phyloP scores from a whole-genome alignment of 2,888 invertebrate species.

The Trisateles emortualis region DNA sequence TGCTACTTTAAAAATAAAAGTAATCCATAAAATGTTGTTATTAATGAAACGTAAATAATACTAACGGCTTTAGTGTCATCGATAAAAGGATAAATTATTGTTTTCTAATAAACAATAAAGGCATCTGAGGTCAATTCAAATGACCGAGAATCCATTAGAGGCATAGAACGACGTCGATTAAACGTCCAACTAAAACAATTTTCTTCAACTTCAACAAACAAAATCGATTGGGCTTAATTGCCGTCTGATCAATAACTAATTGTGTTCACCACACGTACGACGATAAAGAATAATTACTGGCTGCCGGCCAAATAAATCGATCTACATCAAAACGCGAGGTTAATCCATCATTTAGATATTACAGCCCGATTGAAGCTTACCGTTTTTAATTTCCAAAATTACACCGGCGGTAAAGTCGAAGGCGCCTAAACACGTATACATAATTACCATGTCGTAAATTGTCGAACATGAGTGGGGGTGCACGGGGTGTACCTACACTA shows the following conservation, averaged over 20 bases:
- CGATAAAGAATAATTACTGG: conserved; percentile 86
- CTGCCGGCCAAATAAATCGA: conserved; percentile 86
- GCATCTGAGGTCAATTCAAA: conserved; percentile 67
- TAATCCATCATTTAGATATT: conserved; percentile 87
- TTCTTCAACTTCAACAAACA: conserved; percentile 86
- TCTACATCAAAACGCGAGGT: conserved; percentile 84
- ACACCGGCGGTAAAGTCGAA: conserved; percentile 70
- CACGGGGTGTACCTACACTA: conserved; percentile 61
- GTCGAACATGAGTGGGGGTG: conserved; percentile 74
- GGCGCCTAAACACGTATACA: conserved; percentile 79
- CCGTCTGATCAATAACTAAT: conserved; percentile 86
- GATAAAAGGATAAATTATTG: conserved; percentile 60
- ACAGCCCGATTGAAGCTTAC: conserved; percentile 83
- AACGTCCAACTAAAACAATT: conserved; percentile 84
- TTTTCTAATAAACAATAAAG: conserved; percentile 72
- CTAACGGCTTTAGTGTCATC: conserved; percentile 38
- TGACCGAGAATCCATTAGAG: conserved; percentile 78
- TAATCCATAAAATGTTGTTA: conserved; percentile 25
- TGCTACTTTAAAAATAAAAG: conserved; percentile 1
- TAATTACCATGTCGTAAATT: conserved; percentile 84
- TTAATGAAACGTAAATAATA: conserved; percentile 35
- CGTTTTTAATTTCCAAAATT: conserved; percentile 87
- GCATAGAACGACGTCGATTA: conserved; percentile 79
- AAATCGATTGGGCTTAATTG: conserved; percentile 86
- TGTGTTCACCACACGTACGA: conserved; percentile 84